Conservation (phyloP, 2,113 vertebrate species). For the Tupaia tana region DNA sequence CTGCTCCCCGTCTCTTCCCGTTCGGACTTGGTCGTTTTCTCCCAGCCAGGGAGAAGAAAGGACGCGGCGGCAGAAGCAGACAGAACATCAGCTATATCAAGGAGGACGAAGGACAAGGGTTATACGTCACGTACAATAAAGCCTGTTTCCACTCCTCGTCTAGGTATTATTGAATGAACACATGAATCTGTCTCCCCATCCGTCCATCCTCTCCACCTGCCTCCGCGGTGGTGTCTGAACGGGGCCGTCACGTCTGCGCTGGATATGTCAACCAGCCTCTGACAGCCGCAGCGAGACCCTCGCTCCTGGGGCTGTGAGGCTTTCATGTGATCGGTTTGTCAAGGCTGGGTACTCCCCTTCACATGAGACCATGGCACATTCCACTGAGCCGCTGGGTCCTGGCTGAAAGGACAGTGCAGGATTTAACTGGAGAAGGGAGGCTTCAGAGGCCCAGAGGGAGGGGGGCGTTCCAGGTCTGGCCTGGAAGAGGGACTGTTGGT, state of each 20-base stretch:
- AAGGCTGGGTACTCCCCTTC: background rate
- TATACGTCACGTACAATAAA: conserved; percentile 63
- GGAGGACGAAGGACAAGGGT: background rate
- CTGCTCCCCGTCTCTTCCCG: background rate
- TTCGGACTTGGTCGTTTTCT: conserved; percentile 44
- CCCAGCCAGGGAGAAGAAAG: conserved; percentile 66
- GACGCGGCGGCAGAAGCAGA: background rate
- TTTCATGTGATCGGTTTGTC: background rate
- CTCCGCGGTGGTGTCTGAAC: background rate
- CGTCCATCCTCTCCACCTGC: background rate
- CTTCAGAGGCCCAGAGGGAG: background rate
- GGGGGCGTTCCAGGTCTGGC: background rate
- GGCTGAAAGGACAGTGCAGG: background rate
- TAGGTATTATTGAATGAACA: background rate
- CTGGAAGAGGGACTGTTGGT: background rate
- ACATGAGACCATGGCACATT: background rate
- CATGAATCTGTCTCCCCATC: background rate
- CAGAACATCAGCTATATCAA: background rate
- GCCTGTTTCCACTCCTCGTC: background rate
- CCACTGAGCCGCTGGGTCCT: background rate
- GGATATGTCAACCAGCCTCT: background rate
- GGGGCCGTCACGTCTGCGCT: background rate
- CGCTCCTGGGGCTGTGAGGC: background rate
- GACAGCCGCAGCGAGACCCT: background rate
- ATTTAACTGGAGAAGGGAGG: background rate